Percentiles rank a stretch among this genome's conserved stretches.
These are phyloP conservation scores for Synergus gifuensis DNA, from an alignment of 2,888 invertebrate species.

Conservation along the genomic window DNA sequence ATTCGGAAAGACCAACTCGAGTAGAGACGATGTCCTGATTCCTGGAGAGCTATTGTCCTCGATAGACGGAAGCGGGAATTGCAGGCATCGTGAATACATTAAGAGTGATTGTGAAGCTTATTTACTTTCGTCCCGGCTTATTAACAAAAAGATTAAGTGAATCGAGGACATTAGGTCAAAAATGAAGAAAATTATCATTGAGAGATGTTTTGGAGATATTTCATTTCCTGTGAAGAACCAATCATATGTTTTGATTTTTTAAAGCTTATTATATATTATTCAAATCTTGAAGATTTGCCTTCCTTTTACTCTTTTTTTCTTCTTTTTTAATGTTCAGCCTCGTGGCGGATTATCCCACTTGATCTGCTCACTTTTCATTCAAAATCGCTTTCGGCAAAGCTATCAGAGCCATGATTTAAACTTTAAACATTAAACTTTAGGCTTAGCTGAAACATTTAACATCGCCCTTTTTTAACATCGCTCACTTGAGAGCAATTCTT, in stretches of 20 bases:
- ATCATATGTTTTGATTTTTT: background rate
- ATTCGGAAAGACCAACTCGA: conserved; percentile 49
- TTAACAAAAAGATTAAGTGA: conserved; percentile 20
- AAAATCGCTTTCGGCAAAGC: background rate
- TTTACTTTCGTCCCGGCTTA: background rate
- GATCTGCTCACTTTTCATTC: background rate
- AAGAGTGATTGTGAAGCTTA: background rate
- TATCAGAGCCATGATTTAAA: background rate
- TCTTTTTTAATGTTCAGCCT: background rate
- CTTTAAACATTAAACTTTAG: background rate
- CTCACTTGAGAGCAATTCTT: background rate
- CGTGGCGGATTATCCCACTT: background rate
- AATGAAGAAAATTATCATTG: background rate
- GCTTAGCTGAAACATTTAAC: background rate
- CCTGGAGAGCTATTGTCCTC: conserved; percentile 23
- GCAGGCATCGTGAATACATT: background rate
- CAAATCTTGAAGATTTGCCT: background rate
- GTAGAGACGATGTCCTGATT: conserved; percentile 28
- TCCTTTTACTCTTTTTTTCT: background rate
- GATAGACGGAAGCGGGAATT: background rate
- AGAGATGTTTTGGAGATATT: background rate
- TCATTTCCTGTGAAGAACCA: too few relatives aligned
- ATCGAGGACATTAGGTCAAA: background rate
- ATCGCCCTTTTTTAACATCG: background rate
- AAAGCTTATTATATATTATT: too few relatives aligned